A percentile compares a stretch with the other conserved stretches of the same genome.
phyloP scores from a whole-genome alignment of 2,113 vertebrate genomes.

The Pomatorhinus ruficollis region DNA sequence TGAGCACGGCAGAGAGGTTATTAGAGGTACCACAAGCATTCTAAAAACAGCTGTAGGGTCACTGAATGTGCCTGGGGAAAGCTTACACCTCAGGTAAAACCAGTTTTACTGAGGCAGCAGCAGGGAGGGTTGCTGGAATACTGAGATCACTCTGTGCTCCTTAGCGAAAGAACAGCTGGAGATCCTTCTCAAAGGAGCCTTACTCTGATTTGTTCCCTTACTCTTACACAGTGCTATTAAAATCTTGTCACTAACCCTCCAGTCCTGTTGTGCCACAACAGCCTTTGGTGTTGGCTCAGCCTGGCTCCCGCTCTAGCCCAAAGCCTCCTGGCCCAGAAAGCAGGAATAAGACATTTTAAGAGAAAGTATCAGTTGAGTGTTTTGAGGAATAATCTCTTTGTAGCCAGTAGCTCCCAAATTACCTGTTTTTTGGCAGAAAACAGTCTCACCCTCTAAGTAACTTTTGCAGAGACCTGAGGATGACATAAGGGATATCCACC shows the following conservation, averaged over 20 bases:
- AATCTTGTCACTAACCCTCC: neutral
- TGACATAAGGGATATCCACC: neutral
- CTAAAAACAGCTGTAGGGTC: neutral
- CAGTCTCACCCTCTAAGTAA: neutral
- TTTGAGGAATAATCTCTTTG: neutral
- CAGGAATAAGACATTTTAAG: neutral
- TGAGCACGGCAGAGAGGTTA: rapidly evolving
- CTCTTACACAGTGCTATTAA: neutral
- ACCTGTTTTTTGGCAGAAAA: neutral
- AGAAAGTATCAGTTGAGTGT: neutral
- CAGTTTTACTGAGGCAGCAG: neutral
- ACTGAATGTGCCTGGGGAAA: neutral
- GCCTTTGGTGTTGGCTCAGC: neutral
- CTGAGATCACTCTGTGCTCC: rapidly evolving
- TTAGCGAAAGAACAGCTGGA: neutral
- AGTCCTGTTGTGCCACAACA: rapidly evolving
- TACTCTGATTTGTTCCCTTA: neutral
- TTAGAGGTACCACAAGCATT: neutral
- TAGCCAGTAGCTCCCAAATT: neutral
- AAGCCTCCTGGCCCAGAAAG: neutral
- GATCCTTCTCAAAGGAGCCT: neutral
- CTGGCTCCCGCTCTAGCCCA: neutral
- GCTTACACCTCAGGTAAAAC: neutral
- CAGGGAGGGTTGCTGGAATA: neutral
- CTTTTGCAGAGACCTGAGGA: neutral